Evolutionary conservation across 2,113 vertebrate genomes (phyloP).

Genomic region (Australoheros scitulus): DNA sequence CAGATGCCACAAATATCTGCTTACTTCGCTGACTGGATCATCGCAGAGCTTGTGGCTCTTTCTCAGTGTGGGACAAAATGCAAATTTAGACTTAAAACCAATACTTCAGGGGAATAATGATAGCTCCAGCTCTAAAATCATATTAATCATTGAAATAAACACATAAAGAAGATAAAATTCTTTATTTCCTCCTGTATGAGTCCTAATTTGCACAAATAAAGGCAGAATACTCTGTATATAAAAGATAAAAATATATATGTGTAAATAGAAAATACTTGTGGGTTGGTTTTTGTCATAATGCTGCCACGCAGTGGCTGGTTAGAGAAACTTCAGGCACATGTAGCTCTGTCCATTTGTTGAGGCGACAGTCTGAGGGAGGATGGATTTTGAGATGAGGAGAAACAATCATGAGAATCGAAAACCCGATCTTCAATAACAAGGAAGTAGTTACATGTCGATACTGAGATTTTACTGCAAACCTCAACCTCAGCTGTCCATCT

Average conservation of each 20-base stretch:
- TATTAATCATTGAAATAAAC: not conserved
- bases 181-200: slow-evolving; percentile 72
- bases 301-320: slow-evolving; percentile 82
- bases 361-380: slow-evolving; percentile 27
- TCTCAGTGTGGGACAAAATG: not conserved
- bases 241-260: slow-evolving; percentile 74
- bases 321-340: slow-evolving; percentile 55
- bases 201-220: slow-evolving; percentile 77
- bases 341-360: slow-evolving; percentile 62
- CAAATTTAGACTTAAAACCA: not conserved
- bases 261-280: slow-evolving; percentile 65
- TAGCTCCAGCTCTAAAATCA: not conserved
- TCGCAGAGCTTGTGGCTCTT: not conserved
- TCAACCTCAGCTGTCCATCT: not conserved
- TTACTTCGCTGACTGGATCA: not conserved
- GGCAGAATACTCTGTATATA: slow-evolving; percentile 73
- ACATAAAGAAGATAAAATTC: slow-evolving; percentile 61
- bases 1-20: slow-evolving; percentile 27
- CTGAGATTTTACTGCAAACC: not conserved
- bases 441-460: slow-evolving; percentile 15
- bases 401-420: slow-evolving; percentile 5
- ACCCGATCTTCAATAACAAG: slow-evolving; percentile 16
- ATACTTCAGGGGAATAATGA: not conserved
- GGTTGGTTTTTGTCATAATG: slow-evolving; percentile 65
- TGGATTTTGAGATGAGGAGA: slow-evolving; percentile 30